These are phyloP conservation scores for Neogobius melanostomus DNA, from an alignment of 2,113 vertebrate genomes.

Conservation along the genomic window DNA sequence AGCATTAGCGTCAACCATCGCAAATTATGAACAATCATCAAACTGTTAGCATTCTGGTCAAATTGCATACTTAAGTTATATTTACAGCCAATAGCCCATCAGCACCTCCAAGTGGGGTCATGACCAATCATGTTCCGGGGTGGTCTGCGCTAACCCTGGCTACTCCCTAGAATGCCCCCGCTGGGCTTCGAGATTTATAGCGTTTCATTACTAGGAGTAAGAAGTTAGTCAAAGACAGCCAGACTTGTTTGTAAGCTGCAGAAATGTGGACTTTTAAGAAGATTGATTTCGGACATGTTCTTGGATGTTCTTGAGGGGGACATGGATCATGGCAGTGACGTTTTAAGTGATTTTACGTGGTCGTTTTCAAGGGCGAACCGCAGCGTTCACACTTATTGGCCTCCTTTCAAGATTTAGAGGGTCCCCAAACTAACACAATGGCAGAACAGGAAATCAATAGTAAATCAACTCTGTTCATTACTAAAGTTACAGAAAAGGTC, in stretches of 20 bases:
- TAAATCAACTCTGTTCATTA: background rate
- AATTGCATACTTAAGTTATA: no score
- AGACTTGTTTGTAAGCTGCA: slow-evolving; percentile 36
- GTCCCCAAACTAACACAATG: background rate
- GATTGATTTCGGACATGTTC: slow-evolving; percentile 8
- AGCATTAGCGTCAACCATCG: no score
- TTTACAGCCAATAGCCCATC: no score
- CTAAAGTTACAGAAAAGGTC: no score
- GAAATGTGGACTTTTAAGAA: slow-evolving; percentile 12
- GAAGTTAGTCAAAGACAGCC: slow-evolving; percentile 25
- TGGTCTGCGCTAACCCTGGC: no score
- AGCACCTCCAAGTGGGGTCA: no score
- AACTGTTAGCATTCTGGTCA: no score
- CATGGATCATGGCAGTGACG: slow-evolving; percentile 11
- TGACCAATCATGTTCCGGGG: no score
- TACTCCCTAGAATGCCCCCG: no score
- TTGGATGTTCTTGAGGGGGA: slow-evolving; percentile 10
- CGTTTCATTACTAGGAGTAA: slow-evolving; percentile 55
- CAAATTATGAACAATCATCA: no score
- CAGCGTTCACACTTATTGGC: background rate
- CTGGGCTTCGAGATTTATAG: slow-evolving; percentile 27
- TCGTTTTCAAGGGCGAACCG: slow-evolving; percentile 2
- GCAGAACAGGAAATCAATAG: background rate
- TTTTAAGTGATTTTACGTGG: slow-evolving; percentile 7
- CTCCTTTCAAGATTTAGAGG: slow-evolving; percentile 4